phyloP scores from a whole-genome alignment of 1,140 invertebrate species.

The Caerostris darwini region DNA sequence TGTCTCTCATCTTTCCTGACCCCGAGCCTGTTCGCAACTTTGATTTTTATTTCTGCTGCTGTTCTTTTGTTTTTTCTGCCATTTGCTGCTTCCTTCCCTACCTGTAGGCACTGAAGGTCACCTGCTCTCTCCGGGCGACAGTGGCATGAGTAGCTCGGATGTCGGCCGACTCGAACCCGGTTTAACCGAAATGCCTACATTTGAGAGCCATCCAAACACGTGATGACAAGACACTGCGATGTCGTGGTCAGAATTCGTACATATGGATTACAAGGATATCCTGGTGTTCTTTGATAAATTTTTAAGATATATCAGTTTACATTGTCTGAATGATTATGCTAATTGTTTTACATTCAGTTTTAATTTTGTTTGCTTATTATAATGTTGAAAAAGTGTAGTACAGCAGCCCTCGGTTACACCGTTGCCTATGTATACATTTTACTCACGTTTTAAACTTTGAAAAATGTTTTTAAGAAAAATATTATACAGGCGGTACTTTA shows the following conservation, averaged over 20 bases:
- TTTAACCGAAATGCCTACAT: conserved; percentile 55
- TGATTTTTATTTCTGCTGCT: conserved; percentile 35
- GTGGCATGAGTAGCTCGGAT: conserved; percentile 23
- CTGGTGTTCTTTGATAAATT: background rate
- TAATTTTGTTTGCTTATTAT: background rate
- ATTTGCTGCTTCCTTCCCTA: conserved; percentile 40
- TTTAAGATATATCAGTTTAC: background rate
- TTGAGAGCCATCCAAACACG: background rate
- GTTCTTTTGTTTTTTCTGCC: conserved; percentile 38
- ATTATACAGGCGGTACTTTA: no score
- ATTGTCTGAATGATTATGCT: background rate
- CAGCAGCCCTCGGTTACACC: no score
- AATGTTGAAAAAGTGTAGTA: background rate
- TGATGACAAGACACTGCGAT: background rate
- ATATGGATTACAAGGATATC: background rate
- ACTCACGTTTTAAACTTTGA: no score
- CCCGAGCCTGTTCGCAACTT: conserved; percentile 70
- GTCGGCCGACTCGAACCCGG: background rate
- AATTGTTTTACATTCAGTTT: background rate
- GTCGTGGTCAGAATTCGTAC: background rate
- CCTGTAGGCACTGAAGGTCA: conserved; percentile 71
- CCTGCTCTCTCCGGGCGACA: background rate
- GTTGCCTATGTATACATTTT: no score
- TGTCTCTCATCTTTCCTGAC: conserved; percentile 70
- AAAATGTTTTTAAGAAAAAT: no score